A percentile compares a stretch with the other conserved stretches of the same genome.
phyloP scores from a whole-genome alignment of 2,888 invertebrate species.

The Thumatha senex region DNA sequence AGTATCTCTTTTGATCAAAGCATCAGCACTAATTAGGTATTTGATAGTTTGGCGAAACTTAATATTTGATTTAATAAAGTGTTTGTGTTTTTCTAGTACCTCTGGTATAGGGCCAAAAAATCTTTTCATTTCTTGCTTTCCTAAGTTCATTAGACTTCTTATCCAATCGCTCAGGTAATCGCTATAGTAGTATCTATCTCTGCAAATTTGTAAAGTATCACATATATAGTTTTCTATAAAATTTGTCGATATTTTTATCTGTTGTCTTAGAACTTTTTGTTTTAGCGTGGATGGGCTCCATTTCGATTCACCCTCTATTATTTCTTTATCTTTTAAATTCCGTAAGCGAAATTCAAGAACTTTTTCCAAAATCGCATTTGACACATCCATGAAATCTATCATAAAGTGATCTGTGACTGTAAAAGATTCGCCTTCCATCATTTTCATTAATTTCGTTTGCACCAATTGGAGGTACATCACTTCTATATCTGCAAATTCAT shows the following conservation, averaged over 20 bases:
- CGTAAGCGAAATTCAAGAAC: slow-evolving; percentile 38
- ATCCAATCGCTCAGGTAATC: slow-evolving; percentile 52
- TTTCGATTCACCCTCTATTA: slow-evolving; percentile 26
- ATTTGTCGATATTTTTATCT: slow-evolving; percentile 47
- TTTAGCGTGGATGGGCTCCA: slow-evolving; percentile 42
- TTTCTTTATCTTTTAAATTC: slow-evolving; percentile 37
- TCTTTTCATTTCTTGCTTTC: slow-evolving; percentile 28
- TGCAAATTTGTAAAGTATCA: slow-evolving; percentile 44
- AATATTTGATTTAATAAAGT: slow-evolving; percentile 40
- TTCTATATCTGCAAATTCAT: slow-evolving; percentile 35
- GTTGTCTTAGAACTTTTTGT: slow-evolving; percentile 50
- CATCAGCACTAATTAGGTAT: slow-evolving; percentile 33
- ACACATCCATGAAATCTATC: slow-evolving; percentile 50
- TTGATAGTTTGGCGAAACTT: slow-evolving; percentile 44
- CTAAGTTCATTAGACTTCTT: slow-evolving; percentile 37
- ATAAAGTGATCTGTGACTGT: slow-evolving; percentile 42
- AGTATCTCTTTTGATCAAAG: slow-evolving; percentile 43
- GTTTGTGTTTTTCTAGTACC: slow-evolving; percentile 37
- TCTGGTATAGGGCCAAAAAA: slow-evolving; percentile 39
- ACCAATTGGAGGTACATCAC: slow-evolving; percentile 40
- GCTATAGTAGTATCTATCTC: slow-evolving; percentile 43
- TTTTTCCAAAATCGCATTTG: slow-evolving; percentile 46
- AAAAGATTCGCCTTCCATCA: slow-evolving; percentile 27
- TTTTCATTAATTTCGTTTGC: slow-evolving; percentile 37
- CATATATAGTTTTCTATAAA: slow-evolving; percentile 46